phyloP scores from a whole-genome alignment of 2,113 vertebrate species.

The Megaleporinus macrocephalus region DNA sequence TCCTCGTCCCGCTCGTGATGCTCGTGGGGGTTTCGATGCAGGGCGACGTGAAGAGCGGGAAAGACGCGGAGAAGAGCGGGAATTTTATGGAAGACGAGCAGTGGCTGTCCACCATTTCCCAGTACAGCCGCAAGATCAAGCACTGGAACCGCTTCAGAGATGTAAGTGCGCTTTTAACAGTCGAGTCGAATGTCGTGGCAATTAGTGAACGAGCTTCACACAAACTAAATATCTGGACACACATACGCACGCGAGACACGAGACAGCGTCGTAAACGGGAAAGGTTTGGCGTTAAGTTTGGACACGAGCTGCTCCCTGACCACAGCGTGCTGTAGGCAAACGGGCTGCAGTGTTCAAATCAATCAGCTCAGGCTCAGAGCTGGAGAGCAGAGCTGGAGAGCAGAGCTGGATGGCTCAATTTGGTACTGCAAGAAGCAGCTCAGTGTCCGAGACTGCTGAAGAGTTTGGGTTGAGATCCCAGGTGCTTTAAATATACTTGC shows the following conservation, averaged over 20 bases:
- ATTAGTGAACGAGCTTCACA: neutral
- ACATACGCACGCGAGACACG: neutral
- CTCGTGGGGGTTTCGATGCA: slow-evolving; percentile 74
- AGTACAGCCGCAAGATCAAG: slow-evolving; percentile 97
- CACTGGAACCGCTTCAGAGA: slow-evolving; percentile 99
- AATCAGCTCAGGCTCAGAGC: neutral
- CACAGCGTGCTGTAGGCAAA: neutral
- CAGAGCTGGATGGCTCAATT: neutral
- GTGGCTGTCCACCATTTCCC: slow-evolving; percentile 97
- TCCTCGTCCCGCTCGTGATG: slow-evolving; percentile 78
- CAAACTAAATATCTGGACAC: neutral
- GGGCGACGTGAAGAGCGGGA: slow-evolving; percentile 76
- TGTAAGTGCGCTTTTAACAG: slow-evolving; percentile 78
- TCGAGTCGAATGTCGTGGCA: neutral
- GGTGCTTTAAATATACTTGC: too few relatives aligned
- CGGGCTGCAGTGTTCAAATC: neutral
- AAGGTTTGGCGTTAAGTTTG: slow-evolving; percentile 20
- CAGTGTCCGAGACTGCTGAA: neutral
- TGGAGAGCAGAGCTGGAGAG: neutral
- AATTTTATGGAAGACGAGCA: slow-evolving; percentile 98
- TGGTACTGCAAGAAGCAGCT: neutral
- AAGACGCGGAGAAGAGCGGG: slow-evolving; percentile 85
- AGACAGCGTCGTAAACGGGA: neutral
- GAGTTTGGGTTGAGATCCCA: too few relatives aligned
- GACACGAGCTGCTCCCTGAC: neutral